These are phyloP conservation scores for Altica lythri DNA, from an alignment of 2,888 invertebrate species.

Conservation along the genomic window DNA sequence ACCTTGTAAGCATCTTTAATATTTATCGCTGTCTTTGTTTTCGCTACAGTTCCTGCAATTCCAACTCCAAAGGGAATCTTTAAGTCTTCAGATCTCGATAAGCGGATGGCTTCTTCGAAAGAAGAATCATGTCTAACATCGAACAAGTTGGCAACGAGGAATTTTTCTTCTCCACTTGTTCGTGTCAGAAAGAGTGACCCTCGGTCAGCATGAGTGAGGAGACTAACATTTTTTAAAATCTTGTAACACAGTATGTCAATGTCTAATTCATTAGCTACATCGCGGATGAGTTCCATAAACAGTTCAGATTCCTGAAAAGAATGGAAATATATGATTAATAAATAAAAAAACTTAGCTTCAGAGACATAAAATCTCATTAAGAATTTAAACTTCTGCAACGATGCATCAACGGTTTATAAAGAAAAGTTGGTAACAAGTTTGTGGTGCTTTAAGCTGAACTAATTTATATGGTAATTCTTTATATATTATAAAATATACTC, in stretches of 20 bases:
- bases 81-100: conserved; percentile 79
- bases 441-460: no score
- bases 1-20: conserved; percentile 92
- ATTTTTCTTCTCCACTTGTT: conserved; percentile 74
- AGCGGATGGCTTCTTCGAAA: conserved; percentile 75
- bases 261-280: conserved; percentile 94
- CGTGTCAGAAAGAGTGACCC: conserved; percentile 90
- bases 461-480: no score
- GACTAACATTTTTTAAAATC: conserved; percentile 92
- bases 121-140: conserved; percentile 92
- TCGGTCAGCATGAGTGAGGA: conserved; percentile 88
- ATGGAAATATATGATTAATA: no score
- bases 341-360: no score
- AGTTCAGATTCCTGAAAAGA: conserved; percentile 78
- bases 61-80: conserved; percentile 92
- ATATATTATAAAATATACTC: no score
- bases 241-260: conserved; percentile 95
- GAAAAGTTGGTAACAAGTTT: no score
- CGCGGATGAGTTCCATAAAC: conserved; percentile 95
- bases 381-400: no score
- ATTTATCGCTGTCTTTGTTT: conserved; percentile 87
- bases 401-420: no score
- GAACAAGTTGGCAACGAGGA: conserved; percentile 90
- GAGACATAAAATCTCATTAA: no score
- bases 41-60: conserved; percentile 91